A percentile compares a stretch with the other conserved stretches of the same genome.
phyloP scores from a whole-genome alignment of 2,888 invertebrate genomes.

The Cosmorhoe ocellata region DNA sequence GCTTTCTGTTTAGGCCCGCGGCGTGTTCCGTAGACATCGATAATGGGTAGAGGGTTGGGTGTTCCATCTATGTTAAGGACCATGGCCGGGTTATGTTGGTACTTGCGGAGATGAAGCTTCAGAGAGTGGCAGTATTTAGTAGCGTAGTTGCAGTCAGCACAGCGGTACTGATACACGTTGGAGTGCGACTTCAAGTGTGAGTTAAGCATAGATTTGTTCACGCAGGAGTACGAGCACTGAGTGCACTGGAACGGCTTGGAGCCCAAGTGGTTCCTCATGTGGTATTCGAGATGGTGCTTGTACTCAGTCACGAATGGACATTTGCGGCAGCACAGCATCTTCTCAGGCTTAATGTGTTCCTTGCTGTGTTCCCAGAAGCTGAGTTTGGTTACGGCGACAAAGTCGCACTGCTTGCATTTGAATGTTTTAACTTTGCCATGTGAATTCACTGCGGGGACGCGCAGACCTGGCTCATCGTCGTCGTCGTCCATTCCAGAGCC shows the following conservation, averaged over 20 bases:
- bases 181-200: conserved; percentile 98
- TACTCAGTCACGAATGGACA: conserved; percentile 99
- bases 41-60: conserved; percentile 92
- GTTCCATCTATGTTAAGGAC: conserved; percentile 95
- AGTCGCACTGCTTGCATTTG: conserved; percentile 96
- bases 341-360: conserved; percentile 96
- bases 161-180: conserved; percentile 95
- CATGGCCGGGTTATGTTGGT: conserved; percentile 94
- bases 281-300: conserved; percentile 99
- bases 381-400: conserved; percentile 91
- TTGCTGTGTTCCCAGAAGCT: conserved; percentile 97
- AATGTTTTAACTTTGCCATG: conserved; percentile 94
- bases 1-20: conserved; percentile 90
- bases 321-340: conserved; percentile 93
- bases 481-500: conserved; percentile 77
- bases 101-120: conserved; percentile 96
- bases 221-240: conserved; percentile 94
- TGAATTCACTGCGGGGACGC: conserved; percentile 86
- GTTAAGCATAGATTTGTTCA: conserved; percentile 99
- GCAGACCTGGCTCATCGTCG: conserved; percentile 82
- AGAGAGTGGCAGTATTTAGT: conserved; percentile 99
- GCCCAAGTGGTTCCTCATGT: conserved; percentile 96
- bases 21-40: conserved; percentile 95
- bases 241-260: conserved; percentile 97
- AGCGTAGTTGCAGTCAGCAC: conserved; percentile 96